These are phyloP conservation scores for Cuniculus paca DNA, from an alignment of 2,797 vertebrate genomes.

Conservation along the genomic window DNA sequence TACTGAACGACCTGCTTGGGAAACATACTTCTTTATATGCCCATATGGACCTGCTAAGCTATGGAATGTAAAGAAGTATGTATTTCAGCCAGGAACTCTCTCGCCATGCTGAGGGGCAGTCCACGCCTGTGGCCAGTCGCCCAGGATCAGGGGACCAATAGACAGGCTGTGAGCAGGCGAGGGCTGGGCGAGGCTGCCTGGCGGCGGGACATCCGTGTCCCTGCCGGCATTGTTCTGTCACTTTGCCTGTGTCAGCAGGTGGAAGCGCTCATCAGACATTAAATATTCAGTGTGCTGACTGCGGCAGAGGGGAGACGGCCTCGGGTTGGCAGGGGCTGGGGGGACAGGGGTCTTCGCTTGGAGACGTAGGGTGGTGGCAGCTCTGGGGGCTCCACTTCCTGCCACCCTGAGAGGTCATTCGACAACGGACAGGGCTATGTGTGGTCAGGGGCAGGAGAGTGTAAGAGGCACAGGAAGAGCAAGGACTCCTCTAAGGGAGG, in stretches of 20 bases:
- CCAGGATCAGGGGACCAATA: neutral
- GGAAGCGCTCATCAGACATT: constrained; percentile 98
- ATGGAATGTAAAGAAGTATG: constrained; percentile 99
- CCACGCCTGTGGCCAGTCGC: constrained; percentile 43
- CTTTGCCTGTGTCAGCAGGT: constrained; percentile 99
- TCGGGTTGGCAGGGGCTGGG: constrained; percentile 80
- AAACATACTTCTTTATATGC: constrained; percentile 99
- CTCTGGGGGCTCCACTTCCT: neutral
- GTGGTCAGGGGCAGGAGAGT: neutral
- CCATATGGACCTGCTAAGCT: constrained; percentile 99
- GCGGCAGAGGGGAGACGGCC: constrained; percentile 93
- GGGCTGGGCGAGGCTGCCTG: constrained; percentile 85
- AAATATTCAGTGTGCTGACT: constrained; percentile 99
- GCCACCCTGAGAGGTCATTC: neutral
- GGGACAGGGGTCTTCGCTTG: neutral
- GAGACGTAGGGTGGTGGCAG: neutral
- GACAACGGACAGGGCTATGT: neutral
- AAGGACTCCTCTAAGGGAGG: neutral
- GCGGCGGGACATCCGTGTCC: constrained; percentile 92
- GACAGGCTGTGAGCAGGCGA: constrained; percentile 74
- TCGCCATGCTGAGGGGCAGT: constrained; percentile 80
- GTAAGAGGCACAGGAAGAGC: neutral
- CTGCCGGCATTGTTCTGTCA: constrained; percentile 96
- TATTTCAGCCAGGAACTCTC: constrained; percentile 94
- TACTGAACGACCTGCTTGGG: constrained; percentile 92